A percentile compares a stretch with the other conserved stretches of the same genome.
Evolutionary conservation across 1,140 invertebrate genomes (phyloP).

Genomic region (Anoplolepis gracilipes): DNA sequence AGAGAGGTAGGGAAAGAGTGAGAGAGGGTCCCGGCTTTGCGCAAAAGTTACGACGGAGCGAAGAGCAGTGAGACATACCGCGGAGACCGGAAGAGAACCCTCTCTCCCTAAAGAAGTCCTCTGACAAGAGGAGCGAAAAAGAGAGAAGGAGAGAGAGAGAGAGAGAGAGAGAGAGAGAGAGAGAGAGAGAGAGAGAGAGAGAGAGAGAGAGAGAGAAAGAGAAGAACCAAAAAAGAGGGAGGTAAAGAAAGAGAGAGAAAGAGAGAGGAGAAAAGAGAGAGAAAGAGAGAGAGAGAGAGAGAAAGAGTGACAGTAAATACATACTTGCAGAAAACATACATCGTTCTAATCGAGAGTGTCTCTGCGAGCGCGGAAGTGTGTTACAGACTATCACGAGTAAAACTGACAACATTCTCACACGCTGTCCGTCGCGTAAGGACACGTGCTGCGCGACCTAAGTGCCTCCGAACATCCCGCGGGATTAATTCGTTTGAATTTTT

Average conservation of each 20-base stretch:
- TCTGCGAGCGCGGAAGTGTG: constrained; percentile 31
- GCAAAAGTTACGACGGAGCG: constrained; percentile 81
- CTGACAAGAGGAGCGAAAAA: constrained; percentile 61
- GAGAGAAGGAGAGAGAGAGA: constrained; percentile 48
- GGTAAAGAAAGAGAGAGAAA: constrained; percentile 41
- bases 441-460: constrained; percentile 50
- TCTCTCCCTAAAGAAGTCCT: constrained; percentile 74
- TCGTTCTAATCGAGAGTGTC: constrained; percentile 60
- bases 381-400: constrained; percentile 51
- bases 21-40: constrained; percentile 79
- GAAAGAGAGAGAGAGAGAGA: constrained; percentile 38
- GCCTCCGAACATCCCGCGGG: constrained; percentile 18
- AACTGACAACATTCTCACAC: constrained; percentile 7
- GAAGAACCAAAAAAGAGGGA: constrained; percentile 31
- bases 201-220: constrained; percentile 59
- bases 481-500: not conserved
- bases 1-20: constrained; percentile 70
- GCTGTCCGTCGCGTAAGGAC: constrained; percentile 24
- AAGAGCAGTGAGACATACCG: constrained; percentile 80
- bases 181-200: constrained; percentile 70
- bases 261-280: constrained; percentile 42
- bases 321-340: constrained; percentile 67
- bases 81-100: constrained; percentile 82
- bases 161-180: constrained; percentile 68
- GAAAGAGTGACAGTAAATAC: constrained; percentile 35